phyloP scores from a whole-genome alignment of 1,140 invertebrate species.

The Mercenaria mercenaria region DNA sequence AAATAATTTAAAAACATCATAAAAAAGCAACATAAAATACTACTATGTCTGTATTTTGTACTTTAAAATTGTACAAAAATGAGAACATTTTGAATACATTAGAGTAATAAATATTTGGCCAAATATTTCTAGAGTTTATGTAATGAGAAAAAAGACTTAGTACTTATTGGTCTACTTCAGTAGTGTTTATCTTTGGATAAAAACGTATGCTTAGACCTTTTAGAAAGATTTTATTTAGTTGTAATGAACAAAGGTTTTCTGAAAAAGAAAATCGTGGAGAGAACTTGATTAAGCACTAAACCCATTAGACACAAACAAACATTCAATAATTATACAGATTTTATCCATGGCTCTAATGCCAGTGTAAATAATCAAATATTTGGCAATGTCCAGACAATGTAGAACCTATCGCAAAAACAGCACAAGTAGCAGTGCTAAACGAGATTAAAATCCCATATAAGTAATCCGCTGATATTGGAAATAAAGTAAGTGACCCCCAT shows the following conservation, averaged over 20 bases:
- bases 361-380: constrained; percentile 54
- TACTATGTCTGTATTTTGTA: no score
- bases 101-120: neutral
- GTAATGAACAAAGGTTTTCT: neutral
- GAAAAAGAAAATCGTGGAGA: constrained; percentile 8
- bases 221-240: constrained; percentile 34
- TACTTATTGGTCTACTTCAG: neutral
- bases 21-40: no score
- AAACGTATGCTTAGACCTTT: neutral
- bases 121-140: neutral
- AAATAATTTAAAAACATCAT: no score
- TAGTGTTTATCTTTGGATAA: constrained; percentile 33
- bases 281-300: neutral
- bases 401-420: neutral
- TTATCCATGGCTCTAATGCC: constrained; percentile 46
- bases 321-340: constrained; percentile 38
- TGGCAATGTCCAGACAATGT: constrained; percentile 3
- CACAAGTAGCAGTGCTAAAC: neutral
- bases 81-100: neutral
- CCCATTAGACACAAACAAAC: constrained; percentile 30
- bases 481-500: constrained; percentile 1
- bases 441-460: constrained; percentile 25
- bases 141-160: constrained; percentile 28
- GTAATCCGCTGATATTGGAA: constrained; percentile 23
- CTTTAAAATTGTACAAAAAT: neutral